These are phyloP conservation scores for Aphyosemion australe DNA, from an alignment of 2,113 vertebrate genomes.

Conservation along the genomic window DNA sequence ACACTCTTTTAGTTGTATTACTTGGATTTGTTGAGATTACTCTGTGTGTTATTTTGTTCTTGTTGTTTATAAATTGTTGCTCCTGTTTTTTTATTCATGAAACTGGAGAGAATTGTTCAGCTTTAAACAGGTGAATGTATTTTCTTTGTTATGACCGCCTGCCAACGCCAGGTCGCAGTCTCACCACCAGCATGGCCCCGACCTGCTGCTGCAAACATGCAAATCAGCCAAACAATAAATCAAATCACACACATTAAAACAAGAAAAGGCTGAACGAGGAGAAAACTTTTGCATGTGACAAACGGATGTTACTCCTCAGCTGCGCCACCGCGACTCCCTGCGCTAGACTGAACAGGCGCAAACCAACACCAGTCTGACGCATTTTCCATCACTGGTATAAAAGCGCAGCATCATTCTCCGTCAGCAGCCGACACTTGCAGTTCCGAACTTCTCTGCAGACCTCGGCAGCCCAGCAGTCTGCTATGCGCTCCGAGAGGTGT, in stretches of 20 bases:
- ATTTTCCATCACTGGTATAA: constrained; percentile 76
- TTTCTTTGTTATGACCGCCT: constrained; percentile 13
- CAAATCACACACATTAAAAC: neutral
- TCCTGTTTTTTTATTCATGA: no score
- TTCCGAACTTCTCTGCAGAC: constrained; percentile 5
- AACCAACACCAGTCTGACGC: constrained; percentile 55
- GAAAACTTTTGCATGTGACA: neutral
- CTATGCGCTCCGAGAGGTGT: constrained; percentile 44
- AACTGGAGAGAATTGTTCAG: no score
- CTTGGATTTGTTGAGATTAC: no score
- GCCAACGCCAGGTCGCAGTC: no score
- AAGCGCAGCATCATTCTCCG: constrained; percentile 56
- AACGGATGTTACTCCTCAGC: no score
- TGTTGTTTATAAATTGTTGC: no score
- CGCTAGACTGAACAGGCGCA: constrained; percentile 7
- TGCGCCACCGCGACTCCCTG: neutral
- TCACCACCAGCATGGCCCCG: no score
- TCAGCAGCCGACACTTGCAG: constrained; percentile 55
- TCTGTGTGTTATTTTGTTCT: no score
- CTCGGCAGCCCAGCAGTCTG: constrained; percentile 19
- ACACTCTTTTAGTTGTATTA: no score
- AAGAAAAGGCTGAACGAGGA: no score
- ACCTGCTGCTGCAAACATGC: constrained; percentile 12
- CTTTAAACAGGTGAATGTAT: no score
- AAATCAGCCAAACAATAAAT: neutral